phyloP scores from a whole-genome alignment of 2,797 vertebrate species.

The Sebastes minor region DNA sequence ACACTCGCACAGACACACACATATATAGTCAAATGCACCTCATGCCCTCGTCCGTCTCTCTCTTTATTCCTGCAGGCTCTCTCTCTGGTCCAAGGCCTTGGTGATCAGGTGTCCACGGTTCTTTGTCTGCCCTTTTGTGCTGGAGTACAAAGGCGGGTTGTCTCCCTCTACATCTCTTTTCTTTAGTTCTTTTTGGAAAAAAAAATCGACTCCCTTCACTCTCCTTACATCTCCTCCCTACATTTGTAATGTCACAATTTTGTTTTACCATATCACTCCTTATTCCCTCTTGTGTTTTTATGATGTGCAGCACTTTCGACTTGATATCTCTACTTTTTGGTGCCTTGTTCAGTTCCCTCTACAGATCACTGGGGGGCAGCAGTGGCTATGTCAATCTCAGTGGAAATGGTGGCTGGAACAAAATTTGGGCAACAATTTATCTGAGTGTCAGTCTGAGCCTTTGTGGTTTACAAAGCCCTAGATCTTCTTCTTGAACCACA shows the following conservation, averaged over 20 bases:
- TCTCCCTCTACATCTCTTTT: constrained; percentile 51
- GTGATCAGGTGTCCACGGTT: constrained; percentile 71
- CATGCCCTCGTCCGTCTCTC: constrained; percentile 59
- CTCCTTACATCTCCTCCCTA: background rate
- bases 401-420: constrained; percentile 10
- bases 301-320: background rate
- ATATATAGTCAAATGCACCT: constrained; percentile 64
- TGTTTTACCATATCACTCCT: background rate
- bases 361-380: constrained; percentile 61
- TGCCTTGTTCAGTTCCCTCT: constrained; percentile 10
- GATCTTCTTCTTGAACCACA: constrained; percentile 2
- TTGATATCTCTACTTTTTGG: background rate
- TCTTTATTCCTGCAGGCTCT: constrained; percentile 56
- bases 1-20: constrained; percentile 47
- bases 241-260: background rate
- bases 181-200: constrained; percentile 22
- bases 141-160: constrained; percentile 62
- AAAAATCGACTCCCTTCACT: background rate
- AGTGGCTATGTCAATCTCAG: constrained; percentile 7
- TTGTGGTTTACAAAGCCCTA: constrained; percentile 1
- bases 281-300: background rate
- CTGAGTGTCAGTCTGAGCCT: background rate
- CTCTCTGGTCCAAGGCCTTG: constrained; percentile 54
- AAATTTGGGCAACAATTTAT: constrained; percentile 3
- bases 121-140: constrained; percentile 75